Conservation (phyloP, 2,797 vertebrate genomes). For the Petrocephalus sullivani region DNA sequence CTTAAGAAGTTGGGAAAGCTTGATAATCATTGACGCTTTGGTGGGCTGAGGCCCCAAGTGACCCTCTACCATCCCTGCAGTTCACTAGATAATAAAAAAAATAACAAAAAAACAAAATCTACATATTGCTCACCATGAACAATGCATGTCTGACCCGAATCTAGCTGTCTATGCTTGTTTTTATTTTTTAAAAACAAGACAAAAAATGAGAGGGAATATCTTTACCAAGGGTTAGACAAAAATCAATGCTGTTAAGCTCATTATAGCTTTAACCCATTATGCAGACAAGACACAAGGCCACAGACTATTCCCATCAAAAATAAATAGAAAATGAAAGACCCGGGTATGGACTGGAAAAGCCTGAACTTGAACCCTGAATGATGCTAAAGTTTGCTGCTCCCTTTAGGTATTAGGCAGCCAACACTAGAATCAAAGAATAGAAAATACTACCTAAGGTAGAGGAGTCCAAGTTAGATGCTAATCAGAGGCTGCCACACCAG, state of each 20-base stretch:
- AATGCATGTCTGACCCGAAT: background rate
- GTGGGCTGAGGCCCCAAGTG: conserved; percentile 44
- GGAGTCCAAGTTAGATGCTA: conserved; percentile 31
- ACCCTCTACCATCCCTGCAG: background rate
- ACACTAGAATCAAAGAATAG: background rate
- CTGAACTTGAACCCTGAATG: background rate
- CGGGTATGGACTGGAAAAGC: background rate
- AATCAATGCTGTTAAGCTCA: background rate
- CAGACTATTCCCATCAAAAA: background rate
- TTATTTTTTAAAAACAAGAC: background rate
- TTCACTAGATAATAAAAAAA: background rate
- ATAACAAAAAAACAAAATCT: background rate
- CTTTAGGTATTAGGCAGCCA: conserved; percentile 12
- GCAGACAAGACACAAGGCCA: background rate
- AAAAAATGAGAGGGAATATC: background rate
- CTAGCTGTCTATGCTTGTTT: background rate
- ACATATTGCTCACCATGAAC: background rate
- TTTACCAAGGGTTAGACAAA: background rate
- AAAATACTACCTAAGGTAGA: conserved; percentile 7
- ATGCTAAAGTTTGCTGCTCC: conserved; percentile 20
- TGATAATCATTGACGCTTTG: conserved; percentile 55
- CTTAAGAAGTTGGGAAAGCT: conserved; percentile 38
- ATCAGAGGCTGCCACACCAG: conserved; percentile 35
- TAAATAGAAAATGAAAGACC: background rate
- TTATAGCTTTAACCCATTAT: background rate